These are phyloP conservation scores for Cephus pulcher DNA, from an alignment of 2,888 invertebrate species.

Conservation along the genomic window DNA sequence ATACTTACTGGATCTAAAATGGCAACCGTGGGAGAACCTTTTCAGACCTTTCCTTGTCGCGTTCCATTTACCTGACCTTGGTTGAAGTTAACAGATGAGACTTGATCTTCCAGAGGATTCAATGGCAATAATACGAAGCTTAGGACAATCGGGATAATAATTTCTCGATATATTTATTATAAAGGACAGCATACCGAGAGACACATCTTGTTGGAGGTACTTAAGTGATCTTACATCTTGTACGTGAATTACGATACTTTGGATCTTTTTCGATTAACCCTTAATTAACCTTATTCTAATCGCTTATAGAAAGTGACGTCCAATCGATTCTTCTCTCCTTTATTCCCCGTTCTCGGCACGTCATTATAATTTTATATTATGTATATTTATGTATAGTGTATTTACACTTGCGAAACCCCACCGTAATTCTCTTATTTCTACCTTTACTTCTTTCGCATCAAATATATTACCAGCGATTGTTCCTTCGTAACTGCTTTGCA, in stretches of 20 bases:
- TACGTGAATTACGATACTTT: constrained; percentile 34
- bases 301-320: neutral
- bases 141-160: neutral
- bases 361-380: neutral
- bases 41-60: no score
- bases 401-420: neutral
- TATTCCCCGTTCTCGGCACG: neutral
- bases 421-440: neutral
- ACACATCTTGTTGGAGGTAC: constrained; percentile 43
- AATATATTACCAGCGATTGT: neutral
- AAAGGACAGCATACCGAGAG: constrained; percentile 52
- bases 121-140: neutral
- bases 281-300: neutral
- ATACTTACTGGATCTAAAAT: no score
- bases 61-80: no score
- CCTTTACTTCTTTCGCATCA: neutral
- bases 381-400: neutral
- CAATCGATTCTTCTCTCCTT: neutral
- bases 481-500: neutral
- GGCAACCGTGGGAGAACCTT: no score
- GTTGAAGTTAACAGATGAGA: no score
- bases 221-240: constrained; percentile 44
- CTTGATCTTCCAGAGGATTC: no score
- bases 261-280: neutral
- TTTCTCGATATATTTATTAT: constrained; percentile 44